phyloP scores from a whole-genome alignment of 2,888 invertebrate species.

The Hirtodrosophila confusa region DNA sequence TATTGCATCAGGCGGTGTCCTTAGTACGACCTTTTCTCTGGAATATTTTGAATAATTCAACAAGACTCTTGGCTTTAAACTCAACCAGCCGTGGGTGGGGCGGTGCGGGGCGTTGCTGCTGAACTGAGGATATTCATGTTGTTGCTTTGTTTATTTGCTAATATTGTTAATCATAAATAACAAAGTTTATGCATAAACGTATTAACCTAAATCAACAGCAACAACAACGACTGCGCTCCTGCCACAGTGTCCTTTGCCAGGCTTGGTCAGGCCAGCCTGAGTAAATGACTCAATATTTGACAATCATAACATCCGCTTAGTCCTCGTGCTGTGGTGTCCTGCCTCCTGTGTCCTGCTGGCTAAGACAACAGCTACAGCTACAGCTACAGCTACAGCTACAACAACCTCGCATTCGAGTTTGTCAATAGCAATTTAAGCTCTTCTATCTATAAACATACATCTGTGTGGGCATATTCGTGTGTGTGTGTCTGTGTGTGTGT shows the following conservation, averaged over 20 bases:
- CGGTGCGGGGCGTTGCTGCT: background rate
- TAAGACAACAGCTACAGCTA: constrained; percentile 31
- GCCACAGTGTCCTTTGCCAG: constrained; percentile 50
- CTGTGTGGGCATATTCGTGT: constrained; percentile 8
- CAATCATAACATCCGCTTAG: constrained; percentile 72
- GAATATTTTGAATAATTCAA: constrained; percentile 68
- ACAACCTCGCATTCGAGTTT: constrained; percentile 44
- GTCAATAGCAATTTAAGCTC: constrained; percentile 65
- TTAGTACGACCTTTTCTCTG: constrained; percentile 60
- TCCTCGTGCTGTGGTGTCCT: constrained; percentile 21
- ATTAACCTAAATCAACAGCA: constrained; percentile 66
- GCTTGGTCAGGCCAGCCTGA: constrained; percentile 51
- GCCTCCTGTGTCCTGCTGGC: constrained; percentile 12
- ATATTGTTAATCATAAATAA: constrained; percentile 72
- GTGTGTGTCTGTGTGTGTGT: constrained; percentile 24
- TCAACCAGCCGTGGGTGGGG: constrained; percentile 18
- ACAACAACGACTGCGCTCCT: constrained; percentile 16
- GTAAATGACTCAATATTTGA: constrained; percentile 77
- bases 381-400: constrained; percentile 11
- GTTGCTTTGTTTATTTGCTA: constrained; percentile 59
- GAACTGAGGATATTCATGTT: background rate
- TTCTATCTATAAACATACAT: constrained; percentile 39
- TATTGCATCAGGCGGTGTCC: constrained; percentile 60
- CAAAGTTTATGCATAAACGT: constrained; percentile 75
- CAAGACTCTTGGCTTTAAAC: constrained; percentile 52